Evolutionary conservation across 2,113 vertebrate species (phyloP), one percentile per base, ranked within the genome.

Genomic region (Tachycineta bicolor): DNA sequence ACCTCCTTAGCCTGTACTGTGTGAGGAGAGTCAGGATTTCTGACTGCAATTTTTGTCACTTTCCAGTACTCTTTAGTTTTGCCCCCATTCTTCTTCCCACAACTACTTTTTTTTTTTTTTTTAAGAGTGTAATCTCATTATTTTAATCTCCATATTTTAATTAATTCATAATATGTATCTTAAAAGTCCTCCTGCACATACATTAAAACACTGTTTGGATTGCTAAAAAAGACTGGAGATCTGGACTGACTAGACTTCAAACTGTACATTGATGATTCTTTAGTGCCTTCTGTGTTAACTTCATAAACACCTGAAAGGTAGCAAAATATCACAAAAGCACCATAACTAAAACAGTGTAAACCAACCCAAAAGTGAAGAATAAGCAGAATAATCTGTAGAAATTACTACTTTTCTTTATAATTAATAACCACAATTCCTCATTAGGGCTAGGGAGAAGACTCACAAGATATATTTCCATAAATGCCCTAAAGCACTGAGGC

Each of bases 251-350:
- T 28, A n/a, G n/a, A 55, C 43, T 34, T 55, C 49, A 29, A 43
- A 21, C 16, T 18, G 8, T 39, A 19, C 8, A 37, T 70, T 0
- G 1, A 20, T 20, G 23, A 1, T 39, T 56, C 16, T 14, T 12
- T n/a, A 46, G 22, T 46, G 7, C 2, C 16, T 37, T 63, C 41
- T 70, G 10, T 8, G 4, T 82, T 58, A 46, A 50, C 23, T 64
- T 46, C 39, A 18, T 69, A 50, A 69, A 63, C 19, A 64, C 20
- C 25, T 16, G 20, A 64, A 63, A 39, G 20, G 43, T n/a, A 63
- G 28, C 4, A 76, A 76, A 50, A 41, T 58, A 64, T 31, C 16
- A 71, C 37, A 64, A 19, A 60, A 81, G 2, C 6, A 9, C 3
- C 6, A 6, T 25, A 9, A 63, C 23, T 33, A 9, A 43, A 67